Percentiles rank a stretch among this genome's conserved stretches.
Evolutionary conservation across 2,888 invertebrate genomes (phyloP).

Genomic region (Alitta virens): DNA sequence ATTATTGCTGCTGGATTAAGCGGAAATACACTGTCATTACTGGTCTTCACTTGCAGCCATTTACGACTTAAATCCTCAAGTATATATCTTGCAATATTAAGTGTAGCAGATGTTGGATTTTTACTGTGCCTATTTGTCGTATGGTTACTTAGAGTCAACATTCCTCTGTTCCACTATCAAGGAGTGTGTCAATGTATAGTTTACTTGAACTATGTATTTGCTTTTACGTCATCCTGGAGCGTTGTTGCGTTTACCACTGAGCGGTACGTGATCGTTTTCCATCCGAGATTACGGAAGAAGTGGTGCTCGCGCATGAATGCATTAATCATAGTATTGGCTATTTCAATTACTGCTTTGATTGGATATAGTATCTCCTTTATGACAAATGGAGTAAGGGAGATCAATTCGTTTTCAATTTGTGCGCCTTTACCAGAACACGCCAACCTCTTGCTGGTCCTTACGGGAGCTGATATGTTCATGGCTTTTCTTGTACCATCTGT

Average conservation of each 20-base stretch:
- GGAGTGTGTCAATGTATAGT: neutral
- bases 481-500: too few relatives aligned
- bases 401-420: neutral
- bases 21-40: neutral
- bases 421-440: neutral
- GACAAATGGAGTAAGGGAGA: neutral
- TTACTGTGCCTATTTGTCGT: neutral
- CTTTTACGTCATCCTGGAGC: neutral
- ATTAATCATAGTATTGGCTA: neutral
- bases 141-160: neutral
- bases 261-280: neutral
- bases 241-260: neutral
- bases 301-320: neutral
- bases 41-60: neutral
- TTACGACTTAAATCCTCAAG: neutral
- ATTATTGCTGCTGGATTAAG: neutral
- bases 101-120: neutral
- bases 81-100: neutral
- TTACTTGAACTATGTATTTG: neutral
- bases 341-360: neutral
- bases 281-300: neutral
- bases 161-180: neutral
- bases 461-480: too few relatives aligned
- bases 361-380: too few relatives aligned
- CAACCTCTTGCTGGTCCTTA: too few relatives aligned